phyloP scores from a whole-genome alignment of 2,113 vertebrate species.

The Promerops cafer region DNA sequence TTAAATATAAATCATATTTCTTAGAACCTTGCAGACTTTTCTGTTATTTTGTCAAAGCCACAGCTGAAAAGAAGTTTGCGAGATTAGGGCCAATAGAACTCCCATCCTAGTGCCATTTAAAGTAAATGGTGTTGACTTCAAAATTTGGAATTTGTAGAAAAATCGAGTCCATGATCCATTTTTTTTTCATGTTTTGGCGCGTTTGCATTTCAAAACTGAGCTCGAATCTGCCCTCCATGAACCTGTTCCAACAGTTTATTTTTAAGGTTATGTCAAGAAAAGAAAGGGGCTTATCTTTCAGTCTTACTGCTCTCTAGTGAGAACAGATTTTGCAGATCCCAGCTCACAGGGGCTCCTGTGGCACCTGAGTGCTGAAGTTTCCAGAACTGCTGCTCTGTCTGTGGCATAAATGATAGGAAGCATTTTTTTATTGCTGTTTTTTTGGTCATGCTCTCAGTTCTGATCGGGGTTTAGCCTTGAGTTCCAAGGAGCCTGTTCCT shows the following conservation, averaged over 20 bases:
- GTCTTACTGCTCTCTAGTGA: background rate
- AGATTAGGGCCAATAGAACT: background rate
- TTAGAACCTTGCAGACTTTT: background rate
- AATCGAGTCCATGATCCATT: rapidly evolving
- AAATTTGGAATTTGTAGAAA: background rate
- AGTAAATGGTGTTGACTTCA: background rate
- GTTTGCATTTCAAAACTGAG: background rate
- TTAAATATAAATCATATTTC: background rate
- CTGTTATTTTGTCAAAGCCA: background rate
- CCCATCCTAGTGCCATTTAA: background rate
- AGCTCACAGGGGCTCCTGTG: background rate
- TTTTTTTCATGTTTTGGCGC: background rate
- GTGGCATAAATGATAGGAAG: background rate
- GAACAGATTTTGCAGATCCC: background rate
- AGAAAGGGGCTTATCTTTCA: background rate
- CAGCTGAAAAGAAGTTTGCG: background rate
- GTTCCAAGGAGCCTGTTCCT: background rate
- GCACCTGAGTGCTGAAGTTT: background rate
- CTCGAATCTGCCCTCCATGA: background rate
- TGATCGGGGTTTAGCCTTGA: background rate
- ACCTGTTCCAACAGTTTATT: background rate
- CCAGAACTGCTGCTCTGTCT: background rate
- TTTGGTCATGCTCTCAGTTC: background rate
- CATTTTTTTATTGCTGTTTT: background rate
- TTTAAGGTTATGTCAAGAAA: background rate